Percentiles rank a stretch among this genome's conserved stretches.
These are phyloP conservation scores for Bombus consobrinus DNA, from an alignment of 1,140 invertebrate genomes.

Conservation along the genomic window DNA sequence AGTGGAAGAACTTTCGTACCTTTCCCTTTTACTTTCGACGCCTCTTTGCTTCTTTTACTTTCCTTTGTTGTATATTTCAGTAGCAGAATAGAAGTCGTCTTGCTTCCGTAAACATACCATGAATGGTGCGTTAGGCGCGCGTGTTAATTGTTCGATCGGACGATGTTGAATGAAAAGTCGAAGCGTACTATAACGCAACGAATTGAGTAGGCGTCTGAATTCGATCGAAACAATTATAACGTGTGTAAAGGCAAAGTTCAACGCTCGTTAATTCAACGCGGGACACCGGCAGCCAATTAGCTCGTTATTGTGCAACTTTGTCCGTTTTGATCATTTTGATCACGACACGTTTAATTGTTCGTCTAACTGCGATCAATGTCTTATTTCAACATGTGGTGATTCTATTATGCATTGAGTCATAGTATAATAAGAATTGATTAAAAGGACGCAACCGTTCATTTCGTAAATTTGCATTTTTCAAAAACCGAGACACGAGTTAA, in stretches of 20 bases:
- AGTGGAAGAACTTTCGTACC: background rate
- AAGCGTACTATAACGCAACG: slow-evolving; percentile 25
- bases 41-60: background rate
- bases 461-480: background rate
- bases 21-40: background rate
- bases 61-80: background rate
- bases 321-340: background rate
- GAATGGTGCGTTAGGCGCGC: background rate
- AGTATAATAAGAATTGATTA: background rate
- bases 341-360: background rate
- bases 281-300: background rate
- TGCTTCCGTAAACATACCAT: background rate
- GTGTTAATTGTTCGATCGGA: slow-evolving; percentile 5
- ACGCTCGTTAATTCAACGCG: slow-evolving; percentile 49
- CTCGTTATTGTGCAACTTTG: background rate
- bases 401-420: too few relatives aligned
- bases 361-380: too few relatives aligned
- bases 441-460: background rate
- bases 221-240: slow-evolving; percentile 44
- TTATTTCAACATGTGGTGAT: too few relatives aligned
- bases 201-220: slow-evolving; percentile 42
- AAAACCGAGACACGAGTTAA: background rate
- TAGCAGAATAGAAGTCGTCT: background rate
- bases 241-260: slow-evolving; percentile 48
- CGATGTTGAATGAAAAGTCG: slow-evolving; percentile 49